Base-by-base conservation (phyloP, 2,113 vertebrate genomes). In the Salvator merianae region DNA sequence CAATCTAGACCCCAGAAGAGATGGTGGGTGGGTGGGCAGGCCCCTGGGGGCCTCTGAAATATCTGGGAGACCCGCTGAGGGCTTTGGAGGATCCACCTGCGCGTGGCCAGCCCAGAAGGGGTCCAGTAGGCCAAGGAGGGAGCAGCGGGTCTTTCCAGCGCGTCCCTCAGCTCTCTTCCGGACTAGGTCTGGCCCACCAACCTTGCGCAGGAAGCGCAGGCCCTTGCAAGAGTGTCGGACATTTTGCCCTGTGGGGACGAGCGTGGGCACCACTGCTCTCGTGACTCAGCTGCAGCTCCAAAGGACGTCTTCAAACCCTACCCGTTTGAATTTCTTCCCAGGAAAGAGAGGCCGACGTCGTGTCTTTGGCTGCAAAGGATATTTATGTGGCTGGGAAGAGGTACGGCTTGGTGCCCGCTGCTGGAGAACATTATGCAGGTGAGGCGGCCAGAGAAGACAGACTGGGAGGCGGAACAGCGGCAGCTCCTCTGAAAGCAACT, bases 391-490 rank as follows among this genome's bases (percentile, higher is more conserved):
- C 99, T 18, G 99, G 98, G 70, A 98, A 97, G 94, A 94, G 72
- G 0, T 97, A 97, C 0, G 97, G 97, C 69, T 92, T 99, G 78
- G 94, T 98, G 34, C 99, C 98, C 5, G 98, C 98, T 0, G 96
- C 96, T 0, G 99, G 96, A 59, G 99, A 99, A 93, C 96, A 92
- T 93, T 99, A 99, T 87, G 95, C 97, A 81, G 93, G 99, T 99
- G 86, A 92, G 85, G 43, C 59, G 12, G 77, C 32, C 38, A 5
- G 38, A 63, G 53, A 28, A 62, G 47, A 50, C 38, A 24, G 55
- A 59, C 30, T 3, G 0, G 26, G 5, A 4, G 12, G 47, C 32
- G 12, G 30, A 7, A 38, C 43, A 43, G 77, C 14, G 30, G n/a
- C 7, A 18, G 68, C 68, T 22, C 32, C 1, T 24, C 43, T 3